Evolutionary conservation across 2,888 invertebrate genomes (phyloP), one percentile per base, ranked within the genome.

Genomic region (Lutraria lutraria): DNA sequence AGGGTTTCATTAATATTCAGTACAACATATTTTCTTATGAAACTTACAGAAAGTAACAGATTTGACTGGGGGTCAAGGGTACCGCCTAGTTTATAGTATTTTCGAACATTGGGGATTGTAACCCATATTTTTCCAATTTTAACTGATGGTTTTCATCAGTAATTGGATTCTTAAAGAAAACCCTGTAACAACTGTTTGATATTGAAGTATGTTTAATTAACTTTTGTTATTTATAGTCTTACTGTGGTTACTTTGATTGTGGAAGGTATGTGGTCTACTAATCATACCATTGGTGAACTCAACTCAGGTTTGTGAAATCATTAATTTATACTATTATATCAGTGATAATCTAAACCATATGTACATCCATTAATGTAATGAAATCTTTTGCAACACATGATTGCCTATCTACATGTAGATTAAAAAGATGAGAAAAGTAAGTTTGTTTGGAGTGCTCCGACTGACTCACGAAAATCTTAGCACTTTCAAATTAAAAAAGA

Each of bases 231-330:
- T 97, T 97, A 88, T 97, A 98, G 98, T 95, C 97, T 98, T 95
- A 98, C 98, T 56, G 97, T 98, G 93, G 96, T 98, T 81, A 98
- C 98, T 83, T 97, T 99, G 79, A 98, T 98, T 94, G 97, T 98
- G 89, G 98, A 98, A 97, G 98, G 98, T 88, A 97, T 98, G 95
- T 98, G 98, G 94, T 98, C 98, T 85, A 98, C 98, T 80, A 98
- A 98, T 95, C 97, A 98, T 90, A 98, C 98, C 94, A 98, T 98
- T 1, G 90, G 91, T 63, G 94, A 94, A 84, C 90, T 93, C 43
- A 92, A 91, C 43, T 72, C 89, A 84, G 90, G 87, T 84, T 80
- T 6, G 76, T 76, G 16, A 13, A 31, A 16, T 19, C 21, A n/a
- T n/a, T 25, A n/a, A 1, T 43, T 43, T 19, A 52, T 21, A 34